Evolutionary conservation across 2,113 vertebrate species (phyloP).

Genomic region (Tamias sibiricus): DNA sequence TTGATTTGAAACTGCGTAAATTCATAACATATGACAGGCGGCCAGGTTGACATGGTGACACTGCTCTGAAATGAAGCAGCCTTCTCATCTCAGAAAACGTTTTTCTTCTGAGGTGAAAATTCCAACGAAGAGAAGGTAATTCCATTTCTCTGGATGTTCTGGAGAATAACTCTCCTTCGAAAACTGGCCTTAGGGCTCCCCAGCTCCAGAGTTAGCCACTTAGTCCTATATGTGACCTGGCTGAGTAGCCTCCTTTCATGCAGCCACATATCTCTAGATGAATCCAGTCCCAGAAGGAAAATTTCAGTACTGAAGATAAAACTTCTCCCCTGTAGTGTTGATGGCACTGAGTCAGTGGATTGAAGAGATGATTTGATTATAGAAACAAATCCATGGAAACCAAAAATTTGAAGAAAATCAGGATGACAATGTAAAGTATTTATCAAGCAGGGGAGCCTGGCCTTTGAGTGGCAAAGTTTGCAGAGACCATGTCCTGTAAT

Average conservation of each 20-base stretch:
- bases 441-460: constrained; percentile 41
- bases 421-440: constrained; percentile 44
- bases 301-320: background rate
- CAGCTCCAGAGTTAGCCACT: background rate
- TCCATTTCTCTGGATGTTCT: constrained; percentile 29
- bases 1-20: background rate
- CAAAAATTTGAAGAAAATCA: constrained; percentile 23
- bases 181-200: background rate
- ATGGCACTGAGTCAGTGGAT: background rate
- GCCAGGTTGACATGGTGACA: background rate
- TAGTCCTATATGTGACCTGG: background rate
- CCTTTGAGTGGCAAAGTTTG: constrained; percentile 49
- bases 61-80: background rate
- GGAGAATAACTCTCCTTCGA: background rate
- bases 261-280: background rate
- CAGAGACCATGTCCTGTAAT: constrained; percentile 26
- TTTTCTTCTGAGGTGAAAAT: constrained; percentile 24
- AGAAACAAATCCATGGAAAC: constrained; percentile 25
- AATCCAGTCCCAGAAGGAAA: background rate
- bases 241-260: background rate
- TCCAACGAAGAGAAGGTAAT: constrained; percentile 29
- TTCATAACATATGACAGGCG: background rate
- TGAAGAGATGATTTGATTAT: background rate
- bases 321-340: too few species aligned
- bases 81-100: background rate